These are phyloP conservation scores for Phallusia fumigata DNA, from an alignment of 23 tunicate species.

Conservation along the genomic window DNA sequence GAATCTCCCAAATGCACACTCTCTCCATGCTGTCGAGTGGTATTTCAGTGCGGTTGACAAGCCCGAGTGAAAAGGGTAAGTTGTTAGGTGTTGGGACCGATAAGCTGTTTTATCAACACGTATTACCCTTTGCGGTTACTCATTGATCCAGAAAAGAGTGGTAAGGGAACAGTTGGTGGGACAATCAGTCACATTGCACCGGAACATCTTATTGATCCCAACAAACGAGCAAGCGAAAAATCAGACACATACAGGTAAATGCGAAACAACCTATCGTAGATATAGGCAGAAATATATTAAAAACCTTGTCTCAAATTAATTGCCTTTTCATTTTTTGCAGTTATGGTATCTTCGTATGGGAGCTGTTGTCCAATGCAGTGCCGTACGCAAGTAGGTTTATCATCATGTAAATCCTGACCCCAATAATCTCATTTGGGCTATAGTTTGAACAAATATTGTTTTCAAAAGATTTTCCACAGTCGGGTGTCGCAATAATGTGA, in stretches of 20 bases:
- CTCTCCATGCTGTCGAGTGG: not conserved
- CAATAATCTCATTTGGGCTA: no score
- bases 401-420: no score
- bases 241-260: slow-evolving; percentile 50
- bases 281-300: no score
- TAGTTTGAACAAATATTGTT: no score
- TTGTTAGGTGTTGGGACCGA: no score
- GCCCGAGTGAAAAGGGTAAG: no score
- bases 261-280: not conserved
- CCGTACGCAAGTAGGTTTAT: slow-evolving; percentile 49
- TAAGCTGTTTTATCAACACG: no score
- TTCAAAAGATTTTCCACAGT: no score
- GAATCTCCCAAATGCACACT: slow-evolving; percentile 28
- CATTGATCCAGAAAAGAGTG: no score
- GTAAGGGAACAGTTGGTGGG: slow-evolving; percentile 23
- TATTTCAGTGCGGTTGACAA: not conserved
- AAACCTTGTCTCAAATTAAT: no score
- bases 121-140: no score
- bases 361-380: slow-evolving; percentile 14
- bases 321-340: slow-evolving; percentile 21
- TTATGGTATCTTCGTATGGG: slow-evolving; percentile 57
- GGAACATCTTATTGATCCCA: slow-evolving; percentile 17
- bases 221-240: slow-evolving; percentile 19
- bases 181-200: slow-evolving; percentile 56
- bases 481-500: no score